Evolutionary conservation across 1,140 invertebrate species (phyloP), one percentile per base, ranked within the genome.

Genomic region (Potamilus streckersoni): DNA sequence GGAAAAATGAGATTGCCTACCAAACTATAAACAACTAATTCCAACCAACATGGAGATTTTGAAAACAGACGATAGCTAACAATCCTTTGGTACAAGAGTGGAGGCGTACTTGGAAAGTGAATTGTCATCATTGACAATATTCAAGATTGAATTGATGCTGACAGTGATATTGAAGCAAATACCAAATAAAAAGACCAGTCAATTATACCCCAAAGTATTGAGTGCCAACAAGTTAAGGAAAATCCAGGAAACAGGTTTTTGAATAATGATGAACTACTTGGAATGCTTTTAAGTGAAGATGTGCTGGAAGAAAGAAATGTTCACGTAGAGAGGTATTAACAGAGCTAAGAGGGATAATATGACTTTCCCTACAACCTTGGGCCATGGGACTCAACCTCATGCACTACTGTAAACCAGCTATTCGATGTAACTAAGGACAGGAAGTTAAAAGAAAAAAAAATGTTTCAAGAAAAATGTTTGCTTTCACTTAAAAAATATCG

Each of bases 361-460:
- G 69, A 71, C 14, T 38, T 71, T 61, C 20, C 59, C 27, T 58
- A 71, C 31, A 58, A 71, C 59, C 62, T 31, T 71, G 58, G 58
- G 13, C 20, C 55, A 17, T 71, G 69, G 69, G 69, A 71, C 12
- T 20, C 20, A 15, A 55, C 1, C 27, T 31, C 27, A 31, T 1
- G 27, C 27, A 31, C 27, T 31, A 31, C 27, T 31, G 27, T 31
- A 31, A 31, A 31, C 27, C 4, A 31, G 27, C 1, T 31, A 31
- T 31, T 31, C 27, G 27, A 2, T 2, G 27, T 31, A 31, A 31
- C 27, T 31, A 31, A 3, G 27, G 2, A 3, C 27, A 31, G 2
- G 2, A 31, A 31, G 27, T 31, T 31, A 31, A 31, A 31, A 31
- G 27, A 31, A 31, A 31, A 27, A 27, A 27, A 31, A 31, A 31